These are phyloP conservation scores for Timema podura DNA, from an alignment of 2,888 invertebrate species.

Conservation along the genomic window DNA sequence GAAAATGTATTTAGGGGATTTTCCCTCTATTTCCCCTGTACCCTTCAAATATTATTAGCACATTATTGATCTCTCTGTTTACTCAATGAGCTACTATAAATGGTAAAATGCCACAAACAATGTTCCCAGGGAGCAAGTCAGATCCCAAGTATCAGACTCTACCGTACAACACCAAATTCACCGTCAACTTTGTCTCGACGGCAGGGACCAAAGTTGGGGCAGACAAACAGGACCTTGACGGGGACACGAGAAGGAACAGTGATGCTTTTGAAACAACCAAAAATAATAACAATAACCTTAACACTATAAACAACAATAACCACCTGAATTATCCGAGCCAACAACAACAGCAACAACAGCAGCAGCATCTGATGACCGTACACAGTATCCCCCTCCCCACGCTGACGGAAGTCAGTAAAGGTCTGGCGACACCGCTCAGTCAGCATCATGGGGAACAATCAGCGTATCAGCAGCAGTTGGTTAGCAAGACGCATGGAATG, in stretches of 20 bases:
- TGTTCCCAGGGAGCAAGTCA: slow-evolving; percentile 61
- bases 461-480: slow-evolving; percentile 34
- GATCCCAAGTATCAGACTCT: slow-evolving; percentile 90
- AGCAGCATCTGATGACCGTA: slow-evolving; percentile 32
- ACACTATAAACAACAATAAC: slow-evolving; percentile 32
- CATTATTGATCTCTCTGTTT: no score
- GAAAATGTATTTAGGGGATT: no score
- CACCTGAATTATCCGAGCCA: slow-evolving; percentile 23
- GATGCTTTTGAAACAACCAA: slow-evolving; percentile 34
- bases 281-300: slow-evolving; percentile 31
- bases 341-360: slow-evolving; percentile 6
- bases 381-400: slow-evolving; percentile 30
- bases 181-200: slow-evolving; percentile 52
- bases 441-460: slow-evolving; percentile 38
- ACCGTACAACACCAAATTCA: slow-evolving; percentile 85
- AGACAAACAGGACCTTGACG: slow-evolving; percentile 35
- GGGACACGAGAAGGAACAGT: slow-evolving; percentile 34
- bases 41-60: no score
- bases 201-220: slow-evolving; percentile 42
- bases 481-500: slow-evolving; percentile 3
- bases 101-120: no score
- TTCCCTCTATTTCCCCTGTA: no score
- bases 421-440: slow-evolving; percentile 57
- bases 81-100: no score
- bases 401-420: slow-evolving; percentile 58